Conservation (phyloP, 1,140 invertebrate species). For the Drosophila suzukii region DNA sequence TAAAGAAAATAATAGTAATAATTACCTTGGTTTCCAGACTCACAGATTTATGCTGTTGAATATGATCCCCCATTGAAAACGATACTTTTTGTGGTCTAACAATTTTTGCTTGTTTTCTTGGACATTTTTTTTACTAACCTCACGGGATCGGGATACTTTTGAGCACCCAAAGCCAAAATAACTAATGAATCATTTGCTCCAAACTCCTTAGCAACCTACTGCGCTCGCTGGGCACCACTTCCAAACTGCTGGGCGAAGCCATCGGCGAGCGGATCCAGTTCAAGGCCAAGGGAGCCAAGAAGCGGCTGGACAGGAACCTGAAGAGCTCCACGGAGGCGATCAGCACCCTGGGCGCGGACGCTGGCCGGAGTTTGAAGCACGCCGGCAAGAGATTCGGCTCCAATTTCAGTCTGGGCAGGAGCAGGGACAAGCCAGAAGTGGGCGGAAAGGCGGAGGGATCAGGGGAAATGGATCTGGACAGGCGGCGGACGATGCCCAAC, state of each 20-base stretch:
- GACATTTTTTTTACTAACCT: conserved; percentile 6
- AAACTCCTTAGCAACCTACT: conserved; percentile 63
- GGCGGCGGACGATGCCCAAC: conserved; percentile 73
- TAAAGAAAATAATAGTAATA: too few relatives aligned
- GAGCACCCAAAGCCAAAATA: background rate
- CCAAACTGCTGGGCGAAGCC: conserved; percentile 77
- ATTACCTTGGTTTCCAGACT: background rate
- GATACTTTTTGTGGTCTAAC: conserved; percentile 4
- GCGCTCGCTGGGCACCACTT: conserved; percentile 77
- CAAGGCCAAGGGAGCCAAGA: conserved; percentile 75
- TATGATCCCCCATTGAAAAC: too few relatives aligned
- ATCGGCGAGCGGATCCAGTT: conserved; percentile 75
- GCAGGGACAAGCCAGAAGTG: conserved; percentile 26
- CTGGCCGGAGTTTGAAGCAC: conserved; percentile 62
- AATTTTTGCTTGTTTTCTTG: background rate
- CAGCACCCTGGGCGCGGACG: conserved; percentile 68
- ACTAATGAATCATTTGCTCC: background rate
- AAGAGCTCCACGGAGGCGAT: conserved; percentile 74
- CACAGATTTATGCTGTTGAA: background rate
- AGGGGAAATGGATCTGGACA: conserved; percentile 46
- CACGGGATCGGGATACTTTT: background rate
- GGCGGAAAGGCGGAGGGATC: background rate
- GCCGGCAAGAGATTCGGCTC: conserved; percentile 66
- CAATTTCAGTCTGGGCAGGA: conserved; percentile 66
- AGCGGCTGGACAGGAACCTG: conserved; percentile 77